Base-by-base conservation (phyloP, 2,888 invertebrate genomes). In the Orthosia cruda region DNA sequence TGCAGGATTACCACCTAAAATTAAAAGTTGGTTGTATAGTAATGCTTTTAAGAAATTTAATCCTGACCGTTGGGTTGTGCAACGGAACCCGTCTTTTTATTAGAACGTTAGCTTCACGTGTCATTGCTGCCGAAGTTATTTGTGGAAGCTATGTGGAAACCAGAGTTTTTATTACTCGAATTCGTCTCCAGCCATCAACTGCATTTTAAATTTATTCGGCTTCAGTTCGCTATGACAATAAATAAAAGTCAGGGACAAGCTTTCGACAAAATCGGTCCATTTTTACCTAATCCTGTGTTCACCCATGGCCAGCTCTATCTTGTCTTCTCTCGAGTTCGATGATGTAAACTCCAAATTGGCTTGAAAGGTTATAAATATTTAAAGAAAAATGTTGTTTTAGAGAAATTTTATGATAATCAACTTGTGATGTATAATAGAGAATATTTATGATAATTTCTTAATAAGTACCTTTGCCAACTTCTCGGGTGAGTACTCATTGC, bases 301-400 rank as follows among this genome's bases (percentile, higher is more conserved):
- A 61, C 61, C 45, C 61, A 45, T 45, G 20, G 61, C 11, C 74
- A 79, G 62, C 71, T 75, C 74, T 80, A 76, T 78, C n/a, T n/a
- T 83, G 84, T 81, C 82, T 84, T 82, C 79, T 86, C 74, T 81
- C 77, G 79, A 82, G 75, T 82, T 69, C 80, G 79, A 84, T 83
- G 84, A 84, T 83, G 72, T 84, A 82, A 78, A 79, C 79, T 81
- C 54, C 78, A 83, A 85, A 78, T 83, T 83, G 70, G 80, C 75
- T 81, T 80, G 77, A 85, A 81, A 80, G 73, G 76, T 81, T 77
- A 79, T 82, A 84, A 81, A 81, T 83, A 82, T 83, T 65, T 79
- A 83, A 50, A 74, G 64, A 77, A 81, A 81, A 81, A 77, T 80
- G n/a, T 59, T 59, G 3, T 58, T 40, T 59, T 84, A 40, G 3